Evolutionary conservation across 2,797 vertebrate genomes (phyloP).

Genomic region (Esox lucius): DNA sequence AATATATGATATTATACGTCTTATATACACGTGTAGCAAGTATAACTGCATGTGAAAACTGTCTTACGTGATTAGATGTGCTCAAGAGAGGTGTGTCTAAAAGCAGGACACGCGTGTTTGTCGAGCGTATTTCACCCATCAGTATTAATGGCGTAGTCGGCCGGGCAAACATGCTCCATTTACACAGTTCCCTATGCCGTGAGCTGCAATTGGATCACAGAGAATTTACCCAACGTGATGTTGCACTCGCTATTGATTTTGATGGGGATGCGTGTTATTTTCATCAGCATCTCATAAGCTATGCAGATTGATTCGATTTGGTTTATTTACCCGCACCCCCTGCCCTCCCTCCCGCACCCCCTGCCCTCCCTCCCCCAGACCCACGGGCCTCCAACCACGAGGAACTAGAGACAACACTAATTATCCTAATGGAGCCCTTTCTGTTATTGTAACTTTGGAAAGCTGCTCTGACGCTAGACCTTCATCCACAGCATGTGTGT

Average conservation of each 20-base stretch:
- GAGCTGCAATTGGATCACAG: slow-evolving; percentile 16
- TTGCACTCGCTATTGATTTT: slow-evolving; percentile 34
- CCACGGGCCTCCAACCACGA: neutral
- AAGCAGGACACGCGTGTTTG: neutral
- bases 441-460: slow-evolving; percentile 52
- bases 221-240: slow-evolving; percentile 37
- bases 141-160: neutral
- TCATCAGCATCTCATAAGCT: slow-evolving; percentile 43
- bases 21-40: neutral
- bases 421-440: slow-evolving; percentile 52
- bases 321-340: slow-evolving; percentile 36
- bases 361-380: neutral
- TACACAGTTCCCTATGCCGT: slow-evolving; percentile 16
- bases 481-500: slow-evolving; percentile 16
- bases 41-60: neutral
- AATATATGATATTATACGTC: neutral
- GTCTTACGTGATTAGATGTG: neutral
- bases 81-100: neutral
- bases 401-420: slow-evolving; percentile 39
- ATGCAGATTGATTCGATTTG: slow-evolving; percentile 46
- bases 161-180: slow-evolving; percentile 12
- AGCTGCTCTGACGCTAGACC: slow-evolving; percentile 25
- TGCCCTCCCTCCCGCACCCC: neutral
- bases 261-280: slow-evolving; percentile 41
- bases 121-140: neutral